phyloP scores from a whole-genome alignment of 2,797 vertebrate genomes.

The Neomorphus geoffroyi region DNA sequence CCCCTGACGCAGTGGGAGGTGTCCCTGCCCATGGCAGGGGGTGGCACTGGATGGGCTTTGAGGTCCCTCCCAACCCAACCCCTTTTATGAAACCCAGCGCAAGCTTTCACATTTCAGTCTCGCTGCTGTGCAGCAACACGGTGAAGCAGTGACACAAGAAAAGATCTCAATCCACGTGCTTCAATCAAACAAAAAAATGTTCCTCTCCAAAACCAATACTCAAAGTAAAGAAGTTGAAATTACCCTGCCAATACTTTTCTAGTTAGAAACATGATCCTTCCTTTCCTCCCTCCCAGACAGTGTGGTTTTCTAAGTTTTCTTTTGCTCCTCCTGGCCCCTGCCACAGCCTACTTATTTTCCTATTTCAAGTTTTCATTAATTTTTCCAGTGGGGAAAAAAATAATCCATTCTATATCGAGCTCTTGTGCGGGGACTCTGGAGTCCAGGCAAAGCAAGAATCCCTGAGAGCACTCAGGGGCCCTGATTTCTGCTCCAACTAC shows the following conservation, averaged over 20 bases:
- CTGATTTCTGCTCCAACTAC: neutral
- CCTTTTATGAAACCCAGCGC: no score
- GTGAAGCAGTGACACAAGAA: neutral
- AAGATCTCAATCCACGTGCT: neutral
- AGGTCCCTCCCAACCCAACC: no score
- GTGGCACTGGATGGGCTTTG: no score
- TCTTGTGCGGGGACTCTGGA: fast-evolving
- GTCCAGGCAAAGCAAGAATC: neutral
- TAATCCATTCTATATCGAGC: fast-evolving
- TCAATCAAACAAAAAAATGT: neutral
- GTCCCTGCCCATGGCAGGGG: no score
- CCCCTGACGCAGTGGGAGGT: no score
- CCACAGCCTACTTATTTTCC: neutral
- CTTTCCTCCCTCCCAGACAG: neutral
- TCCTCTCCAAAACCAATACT: neutral
- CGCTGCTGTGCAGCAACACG: neutral
- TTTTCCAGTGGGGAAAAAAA: neutral
- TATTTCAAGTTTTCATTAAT: neutral
- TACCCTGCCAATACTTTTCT: neutral
- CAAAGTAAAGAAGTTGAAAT: neutral
- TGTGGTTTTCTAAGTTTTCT: neutral
- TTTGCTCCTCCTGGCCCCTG: neutral
- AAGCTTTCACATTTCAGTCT: neutral
- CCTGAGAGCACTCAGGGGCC: neutral
- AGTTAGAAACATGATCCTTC: neutral